Evolutionary conservation across 2,113 vertebrate species (phyloP).

Genomic region (Leptobrachium leishanense): DNA sequence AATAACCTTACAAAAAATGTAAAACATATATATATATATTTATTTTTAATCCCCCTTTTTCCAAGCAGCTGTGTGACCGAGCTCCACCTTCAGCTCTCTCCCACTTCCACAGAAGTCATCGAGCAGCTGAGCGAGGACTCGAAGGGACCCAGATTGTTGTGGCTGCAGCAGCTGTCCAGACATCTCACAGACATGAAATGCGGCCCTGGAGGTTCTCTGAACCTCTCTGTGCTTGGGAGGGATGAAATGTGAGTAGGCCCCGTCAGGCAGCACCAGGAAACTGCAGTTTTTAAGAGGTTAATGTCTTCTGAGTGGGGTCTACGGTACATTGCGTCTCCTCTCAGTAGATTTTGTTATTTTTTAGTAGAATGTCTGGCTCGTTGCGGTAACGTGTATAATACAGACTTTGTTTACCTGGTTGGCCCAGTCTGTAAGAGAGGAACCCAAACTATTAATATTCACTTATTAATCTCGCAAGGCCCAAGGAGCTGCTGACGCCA

Average conservation of each 20-base stretch:
- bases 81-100: slow-evolving; percentile 32
- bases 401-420: too few species aligned
- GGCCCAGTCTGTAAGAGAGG: too few species aligned
- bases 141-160: slow-evolving; percentile 14
- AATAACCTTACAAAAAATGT: too few species aligned
- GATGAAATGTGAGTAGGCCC: background rate
- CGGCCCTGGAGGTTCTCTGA: background rate
- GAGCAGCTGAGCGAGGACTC: slow-evolving; percentile 30
- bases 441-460: too few species aligned
- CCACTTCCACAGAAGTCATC: background rate
- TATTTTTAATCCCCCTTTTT: background rate
- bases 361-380: too few species aligned
- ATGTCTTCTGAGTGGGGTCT: background rate
- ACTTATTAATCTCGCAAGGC: too few species aligned
- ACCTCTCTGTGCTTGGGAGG: background rate
- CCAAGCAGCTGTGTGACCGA: slow-evolving; percentile 25
- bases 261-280: background rate
- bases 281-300: background rate
- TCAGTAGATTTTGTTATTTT: background rate
- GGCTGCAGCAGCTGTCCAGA: slow-evolving; percentile 41
- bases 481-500: too few species aligned
- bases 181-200: slow-evolving; percentile 13
- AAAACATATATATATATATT: background rate
- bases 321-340: background rate
- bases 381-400: too few species aligned